Evolutionary conservation across 2,797 vertebrate genomes (phyloP), one percentile per base, ranked within the genome.

Genomic region (Syndactyla subalaris): DNA sequence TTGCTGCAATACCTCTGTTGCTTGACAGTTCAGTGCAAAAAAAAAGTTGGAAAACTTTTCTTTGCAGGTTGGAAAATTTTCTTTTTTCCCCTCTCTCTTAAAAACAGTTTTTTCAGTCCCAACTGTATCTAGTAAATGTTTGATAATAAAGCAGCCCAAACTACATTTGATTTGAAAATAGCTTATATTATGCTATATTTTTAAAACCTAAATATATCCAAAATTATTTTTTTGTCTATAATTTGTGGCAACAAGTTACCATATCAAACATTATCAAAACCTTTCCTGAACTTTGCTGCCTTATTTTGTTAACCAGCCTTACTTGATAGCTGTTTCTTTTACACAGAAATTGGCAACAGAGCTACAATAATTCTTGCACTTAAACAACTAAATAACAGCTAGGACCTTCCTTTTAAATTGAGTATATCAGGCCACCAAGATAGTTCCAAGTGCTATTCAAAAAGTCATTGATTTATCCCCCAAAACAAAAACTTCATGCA

Each of bases 391-490:
- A 45, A 45, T 45, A 91, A 45, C 84, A 96, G 67, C 63, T 63
- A 91, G 76, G 21, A 84, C 81, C 71, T 92, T 92, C 62, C 84
- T 95, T 85, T 48, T 91, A 63, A 70, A 82, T 75, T 67, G 89
- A 95, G 67, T 96, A 63, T 85, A 95, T 95, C 85, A 97, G 89
- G 71, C 81, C 92, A 81, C 84, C 86, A 94, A 82, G 83, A 91
- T 36, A 93, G 55, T 88, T 96, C 77, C 51, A 93, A 96, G 29
- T 70, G 46, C 79, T 95, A 48, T 82, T 95, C 72, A 94, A 63
- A 94, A 95, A 84, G 24, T 48, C 29, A 38, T 45, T 7, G 13
- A 91, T 95, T 97, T 96, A 95, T 95, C 90, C 92, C 88, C 27
- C 18, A 38, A 85, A 92, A 72, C 75, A 95, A 86, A 92, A 92